Percentiles rank a stretch among this genome's conserved stretches.
phyloP scores from a whole-genome alignment of 2,888 invertebrate species.

The Uropetala carovei region DNA sequence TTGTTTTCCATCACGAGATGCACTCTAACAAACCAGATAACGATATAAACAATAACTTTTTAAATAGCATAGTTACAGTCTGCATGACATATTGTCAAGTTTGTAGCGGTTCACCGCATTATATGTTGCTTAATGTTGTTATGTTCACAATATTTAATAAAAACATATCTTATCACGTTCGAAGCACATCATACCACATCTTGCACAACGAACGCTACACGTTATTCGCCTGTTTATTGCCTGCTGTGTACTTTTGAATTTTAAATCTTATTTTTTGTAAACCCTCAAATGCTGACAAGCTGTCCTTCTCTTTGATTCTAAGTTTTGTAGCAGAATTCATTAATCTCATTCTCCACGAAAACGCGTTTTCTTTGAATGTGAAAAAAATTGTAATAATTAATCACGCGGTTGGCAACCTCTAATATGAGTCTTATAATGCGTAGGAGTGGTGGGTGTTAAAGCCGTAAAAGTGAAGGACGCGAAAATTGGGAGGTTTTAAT shows the following conservation, averaged over 20 bases:
- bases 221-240: background rate
- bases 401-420: too few species aligned
- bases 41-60: background rate
- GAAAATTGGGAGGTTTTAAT: too few species aligned
- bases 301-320: background rate
- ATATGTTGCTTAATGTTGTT: background rate
- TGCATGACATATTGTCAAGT: background rate
- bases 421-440: too few species aligned
- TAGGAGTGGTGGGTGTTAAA: too few species aligned
- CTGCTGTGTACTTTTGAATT: background rate
- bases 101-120: background rate
- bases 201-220: background rate
- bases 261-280: background rate
- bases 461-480: too few species aligned
- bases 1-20: constrained; percentile 72
- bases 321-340: background rate
- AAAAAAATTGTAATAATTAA: too few species aligned
- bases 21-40: constrained; percentile 65
- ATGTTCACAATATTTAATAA: background rate
- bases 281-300: background rate
- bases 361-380: background rate
- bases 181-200: constrained; percentile 56
- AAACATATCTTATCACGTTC: constrained; percentile 51
- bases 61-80: background rate
- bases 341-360: background rate